Conservation (phyloP, 92 coral and sea anemone genomes). For the Muricea muricata region DNA sequence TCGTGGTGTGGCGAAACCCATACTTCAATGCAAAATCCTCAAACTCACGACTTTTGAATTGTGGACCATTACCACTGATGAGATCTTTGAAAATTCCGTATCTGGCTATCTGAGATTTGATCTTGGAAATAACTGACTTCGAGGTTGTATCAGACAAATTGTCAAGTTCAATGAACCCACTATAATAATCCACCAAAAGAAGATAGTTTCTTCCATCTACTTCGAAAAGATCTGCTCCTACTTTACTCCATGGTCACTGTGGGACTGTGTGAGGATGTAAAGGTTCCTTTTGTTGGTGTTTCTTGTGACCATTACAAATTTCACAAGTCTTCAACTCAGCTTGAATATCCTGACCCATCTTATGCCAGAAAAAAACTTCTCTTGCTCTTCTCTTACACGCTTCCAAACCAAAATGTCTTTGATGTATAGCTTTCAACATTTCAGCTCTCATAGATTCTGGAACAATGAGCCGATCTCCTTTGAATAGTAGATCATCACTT, state of each 20-base stretch:
- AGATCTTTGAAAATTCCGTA: neutral
- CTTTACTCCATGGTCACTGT: neutral
- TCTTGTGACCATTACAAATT: neutral
- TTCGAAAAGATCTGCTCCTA: slow-evolving; percentile 61
- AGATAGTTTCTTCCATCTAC: neutral
- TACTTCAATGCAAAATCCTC: neutral
- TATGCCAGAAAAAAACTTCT: neutral
- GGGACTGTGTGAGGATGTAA: neutral
- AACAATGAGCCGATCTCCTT: neutral
- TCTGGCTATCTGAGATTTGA: neutral
- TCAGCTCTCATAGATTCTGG: neutral
- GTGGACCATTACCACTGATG: too few relatives aligned
- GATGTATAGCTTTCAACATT: neutral
- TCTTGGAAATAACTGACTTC: neutral
- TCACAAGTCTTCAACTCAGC: neutral
- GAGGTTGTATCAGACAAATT: neutral
- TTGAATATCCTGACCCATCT: neutral
- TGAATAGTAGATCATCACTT: neutral
- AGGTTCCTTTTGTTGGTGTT: neutral
- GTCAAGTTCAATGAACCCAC: neutral
- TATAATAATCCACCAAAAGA: neutral
- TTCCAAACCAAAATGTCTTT: neutral
- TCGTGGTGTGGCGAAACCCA: neutral
- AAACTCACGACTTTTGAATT: neutral
- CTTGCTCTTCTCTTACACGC: neutral